A percentile compares a stretch with the other conserved stretches of the same genome.
These are phyloP conservation scores for Scomberomorus guttatus DNA, from an alignment of 2,797 vertebrate species.

Conservation along the genomic window DNA sequence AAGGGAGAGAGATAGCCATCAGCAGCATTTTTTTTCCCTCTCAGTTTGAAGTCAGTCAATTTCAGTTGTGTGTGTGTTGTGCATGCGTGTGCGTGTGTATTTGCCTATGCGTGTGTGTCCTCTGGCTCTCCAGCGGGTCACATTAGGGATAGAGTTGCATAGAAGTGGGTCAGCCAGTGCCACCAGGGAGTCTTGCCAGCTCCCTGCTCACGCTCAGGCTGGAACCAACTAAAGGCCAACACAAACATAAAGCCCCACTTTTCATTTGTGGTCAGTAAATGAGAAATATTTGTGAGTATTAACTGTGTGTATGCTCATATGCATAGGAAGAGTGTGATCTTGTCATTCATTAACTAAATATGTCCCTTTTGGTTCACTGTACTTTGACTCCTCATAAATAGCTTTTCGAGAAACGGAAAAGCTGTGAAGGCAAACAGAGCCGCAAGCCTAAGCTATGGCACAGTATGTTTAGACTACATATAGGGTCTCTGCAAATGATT, in stretches of 20 bases:
- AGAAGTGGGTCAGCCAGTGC: constrained; percentile 82
- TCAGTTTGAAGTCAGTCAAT: constrained; percentile 50
- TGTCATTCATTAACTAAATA: constrained; percentile 42
- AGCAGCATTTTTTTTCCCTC: constrained; percentile 41
- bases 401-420: constrained; percentile 31
- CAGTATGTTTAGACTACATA: constrained; percentile 55
- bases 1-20: constrained; percentile 50
- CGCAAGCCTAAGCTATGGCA: constrained; percentile 10
- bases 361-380: constrained; percentile 46
- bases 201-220: constrained; percentile 57
- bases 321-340: background rate
- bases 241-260: constrained; percentile 38
- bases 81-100: constrained; percentile 1
- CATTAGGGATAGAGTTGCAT: constrained; percentile 79
- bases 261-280: constrained; percentile 17
- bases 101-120: constrained; percentile 34
- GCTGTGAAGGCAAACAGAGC: constrained; percentile 31
- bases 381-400: constrained; percentile 65
- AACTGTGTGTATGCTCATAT: constrained; percentile 14
- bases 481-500: constrained; percentile 58
- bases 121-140: constrained; percentile 72
- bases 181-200: constrained; percentile 75
- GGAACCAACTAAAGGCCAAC: constrained; percentile 56
- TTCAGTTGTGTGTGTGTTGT: constrained; percentile 19
- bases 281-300: constrained; percentile 17